Conservation (phyloP, 2,888 invertebrate species). For the Sinopyrophorus schimmeli region DNA sequence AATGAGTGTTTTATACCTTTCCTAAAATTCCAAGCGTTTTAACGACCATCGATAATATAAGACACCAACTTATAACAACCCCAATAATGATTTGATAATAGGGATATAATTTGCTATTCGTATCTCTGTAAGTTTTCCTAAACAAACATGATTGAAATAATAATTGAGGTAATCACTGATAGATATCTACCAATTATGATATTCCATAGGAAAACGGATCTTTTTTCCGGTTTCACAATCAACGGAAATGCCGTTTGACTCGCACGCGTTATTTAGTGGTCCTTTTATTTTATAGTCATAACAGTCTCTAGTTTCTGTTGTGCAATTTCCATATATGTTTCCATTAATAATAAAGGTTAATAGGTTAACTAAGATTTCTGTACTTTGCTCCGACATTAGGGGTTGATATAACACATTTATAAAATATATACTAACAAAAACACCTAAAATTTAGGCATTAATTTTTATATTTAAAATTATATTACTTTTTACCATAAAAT, state of each 20-base stretch:
- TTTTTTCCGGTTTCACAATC: constrained; percentile 5
- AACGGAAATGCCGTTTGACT: background rate
- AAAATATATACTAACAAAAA: constrained; percentile 30
- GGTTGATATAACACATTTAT: constrained; percentile 33
- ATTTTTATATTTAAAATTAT: too few relatives aligned
- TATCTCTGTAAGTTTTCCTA: constrained; percentile 26
- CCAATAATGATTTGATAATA: constrained; percentile 32
- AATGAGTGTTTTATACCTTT: too few relatives aligned
- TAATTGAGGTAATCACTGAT: background rate
- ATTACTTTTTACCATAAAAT: constrained; percentile 40
- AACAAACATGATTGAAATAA: constrained; percentile 5
- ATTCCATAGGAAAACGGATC: constrained; percentile 29
- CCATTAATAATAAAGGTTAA: constrained; percentile 30
- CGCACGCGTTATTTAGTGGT: constrained; percentile 8
- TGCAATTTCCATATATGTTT: constrained; percentile 26
- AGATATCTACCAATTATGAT: constrained; percentile 31
- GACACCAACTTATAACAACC: constrained; percentile 32
- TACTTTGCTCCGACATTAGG: constrained; percentile 16
- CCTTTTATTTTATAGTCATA: constrained; percentile 23
- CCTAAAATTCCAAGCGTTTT: constrained; percentile 31
- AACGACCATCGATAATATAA: constrained; percentile 27
- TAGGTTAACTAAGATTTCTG: constrained; percentile 28
- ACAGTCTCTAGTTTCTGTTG: constrained; percentile 3
- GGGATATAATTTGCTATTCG: constrained; percentile 22
- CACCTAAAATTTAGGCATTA: constrained; percentile 32